Percentiles rank a stretch among this genome's conserved stretches.
Evolutionary conservation across 2,113 vertebrate species (phyloP).

Genomic region (Podarcis cretensis): DNA sequence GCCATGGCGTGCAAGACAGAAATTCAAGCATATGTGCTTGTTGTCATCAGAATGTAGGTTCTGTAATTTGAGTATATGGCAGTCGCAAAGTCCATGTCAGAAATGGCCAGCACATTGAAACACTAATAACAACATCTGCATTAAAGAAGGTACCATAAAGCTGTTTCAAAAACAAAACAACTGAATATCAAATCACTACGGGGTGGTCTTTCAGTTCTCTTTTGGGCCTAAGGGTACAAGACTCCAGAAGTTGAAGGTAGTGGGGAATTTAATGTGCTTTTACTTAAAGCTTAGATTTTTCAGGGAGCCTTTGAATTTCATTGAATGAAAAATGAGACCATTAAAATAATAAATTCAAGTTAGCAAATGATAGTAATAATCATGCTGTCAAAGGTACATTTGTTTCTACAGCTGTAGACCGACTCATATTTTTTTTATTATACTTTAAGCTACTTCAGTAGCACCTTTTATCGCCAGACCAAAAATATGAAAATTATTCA

Average conservation of each 20-base stretch:
- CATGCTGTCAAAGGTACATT: neutral
- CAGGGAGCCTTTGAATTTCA: neutral
- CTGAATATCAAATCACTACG: neutral
- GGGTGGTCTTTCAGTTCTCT: neutral
- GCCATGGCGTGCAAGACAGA: neutral
- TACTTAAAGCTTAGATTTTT: conserved; percentile 4
- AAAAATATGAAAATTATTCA: conserved; percentile 15
- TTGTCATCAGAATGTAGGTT: neutral
- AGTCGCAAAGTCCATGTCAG: neutral
- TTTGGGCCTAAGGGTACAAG: neutral
- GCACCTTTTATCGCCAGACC: neutral
- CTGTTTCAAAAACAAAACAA: neutral
- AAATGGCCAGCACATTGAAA: neutral
- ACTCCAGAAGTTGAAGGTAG: neutral
- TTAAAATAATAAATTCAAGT: neutral
- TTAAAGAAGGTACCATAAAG: neutral
- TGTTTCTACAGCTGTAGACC: neutral
- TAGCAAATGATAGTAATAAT: neutral
- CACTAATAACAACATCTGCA: neutral
- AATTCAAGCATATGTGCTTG: neutral
- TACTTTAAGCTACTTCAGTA: neutral
- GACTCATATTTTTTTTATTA: neutral
- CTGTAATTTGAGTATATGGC: neutral
- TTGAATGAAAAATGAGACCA: conserved; percentile 21
- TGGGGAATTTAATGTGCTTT: neutral